Base-by-base conservation (phyloP, 2,113 vertebrate species). In the Sinocyclocheilus grahami region DNA sequence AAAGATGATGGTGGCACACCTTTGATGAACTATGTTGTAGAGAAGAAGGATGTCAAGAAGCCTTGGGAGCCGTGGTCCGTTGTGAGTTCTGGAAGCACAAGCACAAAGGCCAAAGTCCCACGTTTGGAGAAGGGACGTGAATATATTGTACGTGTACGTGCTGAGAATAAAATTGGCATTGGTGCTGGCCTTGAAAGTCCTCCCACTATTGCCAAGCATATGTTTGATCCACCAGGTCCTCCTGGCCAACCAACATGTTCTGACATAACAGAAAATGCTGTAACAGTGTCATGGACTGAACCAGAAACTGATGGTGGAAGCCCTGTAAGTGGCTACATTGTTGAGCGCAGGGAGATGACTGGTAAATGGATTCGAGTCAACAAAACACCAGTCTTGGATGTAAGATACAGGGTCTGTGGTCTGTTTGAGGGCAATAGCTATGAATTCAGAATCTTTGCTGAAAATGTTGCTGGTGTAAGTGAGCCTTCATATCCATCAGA, bases 361-460 rank as follows among this genome's bases (percentile, higher is more conserved):
- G 98, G 98, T 87, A 99, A 99, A 92, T 99, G 98, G 98, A 95
- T 99, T 87, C 95, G 97, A 82, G 97, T 99, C 86, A 99, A 98
- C 90, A 99, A 99, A 94, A 94, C 97, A 71, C 97, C 97, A 13
- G 94, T 99, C 14, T 92, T 97, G 83, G 98, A 99, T 92, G 92
- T 99, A 88, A 97, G 95, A 91, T 98, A 96, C 93, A 96, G 97
- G 94, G 96, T 96, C 82, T 97, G 96, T 2, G 97, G 98, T 86
- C 95, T 99, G 74, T 97, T 97, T 93, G 98, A 99, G 87, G 97
- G 97, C 86, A 99, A 98, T 82, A 97, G 92, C 58, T 99, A 99
- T 62, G 97, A 99, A 91, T 99, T 99, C 92, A 97, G 98, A 94
- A 95, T 97, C 75, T 98, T 98, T 93, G 98, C 98, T 76, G 98